Percentiles rank a stretch among this genome's conserved stretches.
Evolutionary conservation across 2,888 invertebrate species (phyloP).

Genomic region (Stenichneumon culpator): DNA sequence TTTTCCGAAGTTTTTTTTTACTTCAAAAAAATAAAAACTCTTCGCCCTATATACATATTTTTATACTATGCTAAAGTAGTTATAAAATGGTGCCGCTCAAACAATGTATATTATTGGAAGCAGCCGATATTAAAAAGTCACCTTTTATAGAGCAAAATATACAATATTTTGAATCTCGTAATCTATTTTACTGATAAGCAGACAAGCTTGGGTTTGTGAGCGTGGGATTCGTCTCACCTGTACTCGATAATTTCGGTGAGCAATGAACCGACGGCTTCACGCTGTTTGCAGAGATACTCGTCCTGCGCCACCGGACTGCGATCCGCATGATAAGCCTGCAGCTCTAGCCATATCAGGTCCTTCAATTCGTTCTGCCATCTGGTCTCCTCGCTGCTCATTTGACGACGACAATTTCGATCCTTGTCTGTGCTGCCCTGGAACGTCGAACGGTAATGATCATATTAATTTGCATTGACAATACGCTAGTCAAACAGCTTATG

Average conservation of each 20-base stretch:
- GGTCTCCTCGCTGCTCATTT: constrained; percentile 94
- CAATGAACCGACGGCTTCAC: constrained; percentile 90
- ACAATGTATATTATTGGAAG: background rate
- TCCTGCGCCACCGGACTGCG: constrained; percentile 92
- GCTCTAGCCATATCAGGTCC: constrained; percentile 96
- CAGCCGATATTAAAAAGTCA: background rate
- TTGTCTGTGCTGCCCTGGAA: constrained; percentile 89
- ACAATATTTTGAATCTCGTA: background rate
- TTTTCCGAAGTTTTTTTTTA: too few relatives aligned
- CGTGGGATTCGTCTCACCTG: constrained; percentile 85
- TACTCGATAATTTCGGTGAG: constrained; percentile 92
- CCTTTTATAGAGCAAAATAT: background rate
- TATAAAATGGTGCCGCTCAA: too few relatives aligned
- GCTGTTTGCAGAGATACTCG: constrained; percentile 90
- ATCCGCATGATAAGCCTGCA: constrained; percentile 94
- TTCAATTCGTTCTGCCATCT: constrained; percentile 95
- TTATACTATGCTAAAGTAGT: too few relatives aligned
- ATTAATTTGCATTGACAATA: background rate
- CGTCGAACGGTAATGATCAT: background rate
- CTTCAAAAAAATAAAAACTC: too few relatives aligned
- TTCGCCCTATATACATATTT: too few relatives aligned
- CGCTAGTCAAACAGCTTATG: background rate
- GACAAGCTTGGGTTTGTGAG: background rate
- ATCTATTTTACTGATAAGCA: background rate
- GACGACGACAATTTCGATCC: constrained; percentile 86